These are phyloP conservation scores for Papilio xuthus DNA, from an alignment of 1,140 invertebrate species.

Conservation along the genomic window DNA sequence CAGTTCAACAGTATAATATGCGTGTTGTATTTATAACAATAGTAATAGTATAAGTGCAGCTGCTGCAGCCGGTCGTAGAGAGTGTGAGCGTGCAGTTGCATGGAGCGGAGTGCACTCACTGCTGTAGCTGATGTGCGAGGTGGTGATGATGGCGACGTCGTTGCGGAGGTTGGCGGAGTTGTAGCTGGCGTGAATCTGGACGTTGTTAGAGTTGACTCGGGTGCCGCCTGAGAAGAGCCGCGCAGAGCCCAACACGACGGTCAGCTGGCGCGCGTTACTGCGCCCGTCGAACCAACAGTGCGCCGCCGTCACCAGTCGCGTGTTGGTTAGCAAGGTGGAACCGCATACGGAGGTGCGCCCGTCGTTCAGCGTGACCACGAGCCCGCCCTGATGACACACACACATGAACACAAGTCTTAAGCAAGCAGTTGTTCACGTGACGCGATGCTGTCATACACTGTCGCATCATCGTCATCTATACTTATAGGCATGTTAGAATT, in stretches of 20 bases:
- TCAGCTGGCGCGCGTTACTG: slow-evolving; percentile 33
- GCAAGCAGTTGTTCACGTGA: too few species aligned
- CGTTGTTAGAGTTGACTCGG: not conserved
- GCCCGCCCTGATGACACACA: slow-evolving; percentile 4
- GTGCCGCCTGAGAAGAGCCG: slow-evolving; percentile 10
- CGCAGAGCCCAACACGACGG: slow-evolving; percentile 26
- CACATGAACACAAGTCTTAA: not conserved
- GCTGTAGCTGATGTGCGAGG: not conserved
- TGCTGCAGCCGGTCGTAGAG: too few species aligned
- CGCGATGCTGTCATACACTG: too few species aligned
- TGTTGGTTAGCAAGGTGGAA: slow-evolving; percentile 33
- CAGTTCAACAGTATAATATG: not conserved
- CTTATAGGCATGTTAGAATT: too few species aligned
- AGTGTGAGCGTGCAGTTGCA: not conserved
- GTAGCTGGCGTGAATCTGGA: slow-evolving; percentile 3
- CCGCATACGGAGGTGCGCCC: slow-evolving; percentile 37
- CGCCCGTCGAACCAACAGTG: slow-evolving; percentile 47
- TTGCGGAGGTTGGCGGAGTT: not conserved
- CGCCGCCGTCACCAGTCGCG: slow-evolving; percentile 41
- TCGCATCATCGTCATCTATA: too few species aligned
- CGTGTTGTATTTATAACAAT: too few species aligned
- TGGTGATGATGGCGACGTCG: not conserved
- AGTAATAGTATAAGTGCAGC: too few species aligned
- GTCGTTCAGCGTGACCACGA: not conserved
- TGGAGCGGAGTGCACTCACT: not conserved